Percentiles rank a stretch among this genome's conserved stretches.
These are phyloP conservation scores for Tapirus terrestris DNA, from an alignment of 2,113 vertebrate species.

Conservation along the genomic window DNA sequence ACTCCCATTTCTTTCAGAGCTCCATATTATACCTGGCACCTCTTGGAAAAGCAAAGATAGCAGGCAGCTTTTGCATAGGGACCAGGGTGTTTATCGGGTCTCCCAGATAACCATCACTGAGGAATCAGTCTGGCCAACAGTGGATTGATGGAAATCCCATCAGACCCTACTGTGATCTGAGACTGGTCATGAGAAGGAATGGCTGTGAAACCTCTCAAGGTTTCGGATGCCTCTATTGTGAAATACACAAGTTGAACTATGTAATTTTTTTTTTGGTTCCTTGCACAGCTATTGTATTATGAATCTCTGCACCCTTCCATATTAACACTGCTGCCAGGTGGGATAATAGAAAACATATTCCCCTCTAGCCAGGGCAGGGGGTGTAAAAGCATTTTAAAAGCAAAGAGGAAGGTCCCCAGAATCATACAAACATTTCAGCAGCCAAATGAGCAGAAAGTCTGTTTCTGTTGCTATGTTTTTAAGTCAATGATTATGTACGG, in stretches of 20 bases:
- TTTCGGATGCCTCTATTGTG: not conserved
- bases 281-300: not conserved
- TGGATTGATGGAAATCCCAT: not conserved
- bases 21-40: not conserved
- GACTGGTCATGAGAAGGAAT: not conserved
- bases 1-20: not conserved
- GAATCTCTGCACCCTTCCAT: not conserved
- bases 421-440: constrained; percentile 27
- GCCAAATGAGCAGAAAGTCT: constrained; percentile 38
- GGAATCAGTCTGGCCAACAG: not conserved
- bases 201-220: not conserved
- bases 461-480: constrained; percentile 36
- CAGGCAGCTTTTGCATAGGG: constrained; percentile 13
- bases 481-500: constrained; percentile 49
- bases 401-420: not conserved
- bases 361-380: not conserved
- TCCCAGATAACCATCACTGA: not conserved
- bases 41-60: constrained; percentile 29
- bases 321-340: not conserved
- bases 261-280: not conserved
- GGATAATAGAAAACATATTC: not conserved
- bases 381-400: constrained; percentile 49
- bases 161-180: not conserved
- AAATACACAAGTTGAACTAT: not conserved
- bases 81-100: not conserved